Conservation (phyloP, 2,888 invertebrate species). For the Apamea monoglypha region DNA sequence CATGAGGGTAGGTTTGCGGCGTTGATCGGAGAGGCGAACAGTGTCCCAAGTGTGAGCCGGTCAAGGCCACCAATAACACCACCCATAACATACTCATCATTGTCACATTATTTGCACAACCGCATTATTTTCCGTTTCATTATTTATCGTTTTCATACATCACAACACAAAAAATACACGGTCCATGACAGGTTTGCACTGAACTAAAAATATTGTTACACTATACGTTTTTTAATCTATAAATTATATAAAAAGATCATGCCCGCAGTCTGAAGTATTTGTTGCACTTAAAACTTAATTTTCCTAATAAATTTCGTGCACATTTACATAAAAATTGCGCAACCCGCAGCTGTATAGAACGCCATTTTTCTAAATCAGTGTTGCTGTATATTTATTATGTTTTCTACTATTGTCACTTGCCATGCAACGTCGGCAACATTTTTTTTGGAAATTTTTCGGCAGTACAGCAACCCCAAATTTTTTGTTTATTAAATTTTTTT, state of each 20-base stretch:
- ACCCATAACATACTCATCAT: slow-evolving; percentile 88
- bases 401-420: slow-evolving; percentile 37
- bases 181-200: slow-evolving; percentile 87
- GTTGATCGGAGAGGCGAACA: slow-evolving; percentile 86
- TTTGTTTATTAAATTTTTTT: no score
- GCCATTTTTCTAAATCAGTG: slow-evolving; percentile 86
- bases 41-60: slow-evolving; percentile 83
- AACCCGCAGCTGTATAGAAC: slow-evolving; percentile 89
- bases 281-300: slow-evolving; percentile 78
- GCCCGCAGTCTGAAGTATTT: slow-evolving; percentile 75
- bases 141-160: slow-evolving; percentile 87
- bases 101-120: slow-evolving; percentile 88
- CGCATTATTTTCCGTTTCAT: slow-evolving; percentile 88
- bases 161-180: slow-evolving; percentile 88
- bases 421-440: slow-evolving; percentile 47
- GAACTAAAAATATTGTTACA: slow-evolving; percentile 76
- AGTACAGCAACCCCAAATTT: not conserved
- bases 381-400: slow-evolving; percentile 67
- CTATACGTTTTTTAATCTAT: slow-evolving; percentile 75
- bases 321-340: slow-evolving; percentile 90
- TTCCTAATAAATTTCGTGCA: slow-evolving; percentile 82
- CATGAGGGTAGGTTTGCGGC: slow-evolving; percentile 88
- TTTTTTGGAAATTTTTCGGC: not conserved
- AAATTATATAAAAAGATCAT: slow-evolving; percentile 78
- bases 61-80: slow-evolving; percentile 87